Conservation (phyloP, 2,888 invertebrate genomes). For the Scelioninae gen. 2 region DNA sequence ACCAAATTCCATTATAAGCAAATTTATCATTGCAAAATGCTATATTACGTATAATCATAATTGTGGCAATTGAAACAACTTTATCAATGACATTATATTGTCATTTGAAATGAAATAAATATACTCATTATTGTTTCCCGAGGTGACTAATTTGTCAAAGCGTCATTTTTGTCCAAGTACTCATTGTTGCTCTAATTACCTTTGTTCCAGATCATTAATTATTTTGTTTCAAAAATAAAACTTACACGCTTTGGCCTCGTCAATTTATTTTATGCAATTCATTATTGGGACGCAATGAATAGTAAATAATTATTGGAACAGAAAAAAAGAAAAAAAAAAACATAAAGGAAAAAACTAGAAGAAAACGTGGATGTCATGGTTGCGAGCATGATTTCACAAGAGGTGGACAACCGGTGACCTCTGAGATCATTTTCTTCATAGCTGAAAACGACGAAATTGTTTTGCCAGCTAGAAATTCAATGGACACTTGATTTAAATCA, state of each 20-base stretch:
- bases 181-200: neutral
- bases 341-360: neutral
- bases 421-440: neutral
- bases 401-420: neutral
- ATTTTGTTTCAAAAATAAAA: neutral
- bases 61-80: too few relatives aligned
- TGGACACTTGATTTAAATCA: conserved; percentile 3
- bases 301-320: neutral
- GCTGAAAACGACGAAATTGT: conserved; percentile 1
- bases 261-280: neutral
- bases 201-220: neutral
- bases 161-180: neutral
- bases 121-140: neutral
- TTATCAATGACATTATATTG: neutral
- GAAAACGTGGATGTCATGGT: conserved; percentile 1
- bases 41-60: too few relatives aligned
- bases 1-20: too few relatives aligned
- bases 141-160: neutral
- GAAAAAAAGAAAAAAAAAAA: neutral
- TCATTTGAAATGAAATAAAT: neutral
- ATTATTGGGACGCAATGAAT: neutral
- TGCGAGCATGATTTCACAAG: conserved; percentile 1
- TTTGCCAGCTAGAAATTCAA: neutral
- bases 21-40: too few relatives aligned
- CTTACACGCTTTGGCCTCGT: neutral